Evolutionary conservation across 2,113 vertebrate species (phyloP), one percentile per base, ranked within the genome.

Genomic region (Mustela nigripes): DNA sequence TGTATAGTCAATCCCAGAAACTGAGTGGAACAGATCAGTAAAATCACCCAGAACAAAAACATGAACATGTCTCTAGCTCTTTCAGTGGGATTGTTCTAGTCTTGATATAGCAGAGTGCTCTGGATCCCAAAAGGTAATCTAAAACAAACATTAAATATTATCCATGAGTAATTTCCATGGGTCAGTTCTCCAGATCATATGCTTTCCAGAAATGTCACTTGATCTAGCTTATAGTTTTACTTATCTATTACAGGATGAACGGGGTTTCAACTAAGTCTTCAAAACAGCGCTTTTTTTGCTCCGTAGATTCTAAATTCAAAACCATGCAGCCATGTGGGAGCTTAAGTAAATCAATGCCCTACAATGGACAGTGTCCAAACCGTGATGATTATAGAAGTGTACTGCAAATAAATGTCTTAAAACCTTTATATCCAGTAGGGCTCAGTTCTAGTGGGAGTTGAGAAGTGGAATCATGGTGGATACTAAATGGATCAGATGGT

Each of bases 161-260:
- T 92, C 67, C 74, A 50, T 58, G 74, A 94, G 33, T 31, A 33
- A 83, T 94, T 93, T 95, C 50, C 36, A 45, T 16, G 36, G 86
- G 58, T 58, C 11, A 8, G 8, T 86, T 86, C 21, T 83, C 39
- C 45, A 14, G 65, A 58, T 56, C 7, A 24, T 53, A 88, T 45
- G 28, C 50, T 89, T 89, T 95, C 14, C 24, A 86, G 78, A 96
- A 73, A 79, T 18, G 31, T 88, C 71, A 63, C 60, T 58, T 80
- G 22, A 33, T 83, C n/a, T 9, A 65, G 31, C 67, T 92, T 82
- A 28, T 69, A 45, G 22, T 78, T 93, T 79, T 74, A 91, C 7
- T n/a, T 42, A n/a, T 7, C 11, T 16, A 81, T 7, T 31, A 10
- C 6, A 73, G 31, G 56, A 19, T 69, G 28, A 60, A n/a, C 1